Evolutionary conservation across 2,888 invertebrate genomes (phyloP), one percentile per base, ranked within the genome.

Genomic region (Trachelus troglodyta): DNA sequence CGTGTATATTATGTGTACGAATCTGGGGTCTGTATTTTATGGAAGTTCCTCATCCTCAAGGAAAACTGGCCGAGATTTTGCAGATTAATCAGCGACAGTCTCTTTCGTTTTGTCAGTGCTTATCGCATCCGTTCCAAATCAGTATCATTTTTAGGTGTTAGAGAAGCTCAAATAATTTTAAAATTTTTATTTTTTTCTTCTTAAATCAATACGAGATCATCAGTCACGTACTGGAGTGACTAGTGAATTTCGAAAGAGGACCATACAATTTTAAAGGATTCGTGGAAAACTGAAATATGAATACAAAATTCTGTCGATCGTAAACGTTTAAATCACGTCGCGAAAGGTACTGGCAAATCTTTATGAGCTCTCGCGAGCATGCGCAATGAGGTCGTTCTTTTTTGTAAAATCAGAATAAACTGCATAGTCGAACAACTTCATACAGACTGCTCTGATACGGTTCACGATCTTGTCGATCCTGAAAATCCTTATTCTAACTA

Each of bases 41-140:
- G 90, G 87, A 90, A 89, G 90, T 90, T 90, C 89, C 90, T 90
- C 86, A 89, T 89, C 89, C 88, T 89, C 87, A 87, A 88, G 84
- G 83, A 81, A 83, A 80, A 87, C 83, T 87, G 85, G 87, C 83
- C 88, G 87, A 85, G 84, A 87, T 89, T 90, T 90, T 89, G 86
- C 90, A 89, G 88, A 88, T 83, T 86, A 86, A 85, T 85, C 85
- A 84, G 83, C 85, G 83, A 84, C 87, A 86, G 83, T 85, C 85
- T 83, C 82, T 84, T 85, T 84, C 85, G 86, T 88, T 88, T 85
- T 88, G 85, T 83, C 83, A 56, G 56, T 9, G 23, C 23, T 9
- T 9, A 2, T 56, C 56, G 56, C 9, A 56, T 56, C 56, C 23
- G 9, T 56, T 56, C 9, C 2, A 23, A 56, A 9, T 1, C 23